These are phyloP conservation scores for Neodontobutis hainanensis DNA, from an alignment of 2,113 vertebrate species.

Conservation along the genomic window DNA sequence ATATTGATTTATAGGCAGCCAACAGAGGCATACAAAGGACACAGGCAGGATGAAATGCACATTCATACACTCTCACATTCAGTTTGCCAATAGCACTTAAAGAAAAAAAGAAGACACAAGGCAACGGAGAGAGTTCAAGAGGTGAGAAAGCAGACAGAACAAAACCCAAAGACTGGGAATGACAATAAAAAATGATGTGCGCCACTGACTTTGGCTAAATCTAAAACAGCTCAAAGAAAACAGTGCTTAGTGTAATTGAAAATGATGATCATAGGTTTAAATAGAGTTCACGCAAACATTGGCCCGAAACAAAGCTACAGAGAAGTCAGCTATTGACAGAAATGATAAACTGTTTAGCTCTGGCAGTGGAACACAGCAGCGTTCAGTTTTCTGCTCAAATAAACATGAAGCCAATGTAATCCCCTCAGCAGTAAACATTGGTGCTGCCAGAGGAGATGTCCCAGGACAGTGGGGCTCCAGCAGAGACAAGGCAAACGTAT, in stretches of 20 bases:
- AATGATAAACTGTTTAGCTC: constrained; percentile 4
- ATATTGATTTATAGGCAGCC: constrained; percentile 30
- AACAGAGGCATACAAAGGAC: constrained; percentile 40
- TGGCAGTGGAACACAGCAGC: neutral
- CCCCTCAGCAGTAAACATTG: neutral
- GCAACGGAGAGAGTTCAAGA: neutral
- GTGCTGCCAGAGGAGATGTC: constrained; percentile 5
- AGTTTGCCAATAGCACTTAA: neutral
- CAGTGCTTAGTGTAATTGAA: neutral
- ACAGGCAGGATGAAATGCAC: neutral
- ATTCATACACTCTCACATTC: constrained; percentile 4
- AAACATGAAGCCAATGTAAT: constrained; percentile 23
- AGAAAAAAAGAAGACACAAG: neutral
- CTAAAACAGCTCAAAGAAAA: constrained; percentile 2
- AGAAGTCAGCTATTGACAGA: neutral
- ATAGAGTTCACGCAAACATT: neutral
- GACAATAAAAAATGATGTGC: neutral
- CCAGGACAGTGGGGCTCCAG: neutral
- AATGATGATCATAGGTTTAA: constrained; percentile 1
- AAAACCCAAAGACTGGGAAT: neutral
- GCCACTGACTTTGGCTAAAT: neutral
- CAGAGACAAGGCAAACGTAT: neutral
- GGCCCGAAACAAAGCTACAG: neutral
- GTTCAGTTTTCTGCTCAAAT: constrained; percentile 14
- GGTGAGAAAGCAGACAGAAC: neutral